phyloP scores from a whole-genome alignment of 2,797 vertebrate genomes.

The Arremon aurantiirostris region DNA sequence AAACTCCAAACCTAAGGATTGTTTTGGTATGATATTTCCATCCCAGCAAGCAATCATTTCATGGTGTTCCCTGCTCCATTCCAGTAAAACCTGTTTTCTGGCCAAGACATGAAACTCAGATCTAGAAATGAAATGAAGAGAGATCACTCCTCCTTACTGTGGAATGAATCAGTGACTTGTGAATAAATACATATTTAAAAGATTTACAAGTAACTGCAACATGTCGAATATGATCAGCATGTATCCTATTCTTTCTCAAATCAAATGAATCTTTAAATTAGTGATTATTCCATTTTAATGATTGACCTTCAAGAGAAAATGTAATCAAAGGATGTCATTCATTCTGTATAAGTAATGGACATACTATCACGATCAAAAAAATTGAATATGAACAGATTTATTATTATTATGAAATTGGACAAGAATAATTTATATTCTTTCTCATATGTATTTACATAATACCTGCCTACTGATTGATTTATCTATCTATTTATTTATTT shows the following conservation, averaged over 20 bases:
- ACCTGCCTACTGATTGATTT: background rate
- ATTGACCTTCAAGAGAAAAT: background rate
- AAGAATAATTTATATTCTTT: background rate
- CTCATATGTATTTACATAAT: background rate
- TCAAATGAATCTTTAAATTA: background rate
- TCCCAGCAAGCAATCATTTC: background rate
- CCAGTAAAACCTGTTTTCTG: background rate
- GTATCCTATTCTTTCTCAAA: background rate
- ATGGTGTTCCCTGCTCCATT: background rate
- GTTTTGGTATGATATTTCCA: background rate
- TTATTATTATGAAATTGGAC: background rate
- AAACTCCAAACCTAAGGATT: background rate
- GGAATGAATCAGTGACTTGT: background rate
- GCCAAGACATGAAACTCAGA: background rate
- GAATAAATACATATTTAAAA: background rate
- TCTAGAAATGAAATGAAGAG: background rate
- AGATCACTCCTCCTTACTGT: background rate
- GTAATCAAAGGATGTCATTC: background rate
- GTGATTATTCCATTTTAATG: background rate
- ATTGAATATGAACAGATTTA: background rate
- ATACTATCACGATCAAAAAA: background rate
- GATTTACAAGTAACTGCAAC: background rate
- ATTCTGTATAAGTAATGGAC: background rate
- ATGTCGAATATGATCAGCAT: background rate
- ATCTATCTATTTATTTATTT: background rate